Evolutionary conservation across 2,113 vertebrate genomes (phyloP).

Genomic region (Buteo buteo): DNA sequence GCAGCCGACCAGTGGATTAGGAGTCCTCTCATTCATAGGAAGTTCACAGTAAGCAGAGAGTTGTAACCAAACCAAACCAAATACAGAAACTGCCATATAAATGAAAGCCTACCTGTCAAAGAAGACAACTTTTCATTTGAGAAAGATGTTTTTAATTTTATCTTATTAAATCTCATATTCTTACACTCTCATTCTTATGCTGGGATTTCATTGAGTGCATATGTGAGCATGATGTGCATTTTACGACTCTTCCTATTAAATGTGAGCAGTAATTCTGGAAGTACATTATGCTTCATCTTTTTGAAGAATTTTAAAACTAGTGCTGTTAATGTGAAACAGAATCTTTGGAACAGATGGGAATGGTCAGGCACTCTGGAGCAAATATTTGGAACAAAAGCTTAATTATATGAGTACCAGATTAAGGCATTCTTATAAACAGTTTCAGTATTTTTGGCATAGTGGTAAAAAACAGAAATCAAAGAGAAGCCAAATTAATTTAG

Average conservation of each 20-base stretch:
- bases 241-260: neutral
- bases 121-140: neutral
- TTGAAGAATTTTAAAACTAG: neutral
- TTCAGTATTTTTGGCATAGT: neutral
- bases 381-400: neutral
- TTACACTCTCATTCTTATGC: neutral
- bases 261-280: neutral
- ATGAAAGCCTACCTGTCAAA: neutral
- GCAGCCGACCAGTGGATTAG: neutral
- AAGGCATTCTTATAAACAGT: neutral
- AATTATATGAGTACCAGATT: neutral
- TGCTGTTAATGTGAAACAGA: neutral
- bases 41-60: neutral
- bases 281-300: neutral
- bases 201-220: neutral
- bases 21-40: neutral
- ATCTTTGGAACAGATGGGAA: neutral
- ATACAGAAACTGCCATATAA: neutral
- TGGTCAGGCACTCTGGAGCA: neutral
- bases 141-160: neutral
- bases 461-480: neutral
- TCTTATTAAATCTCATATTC: neutral
- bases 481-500: neutral
- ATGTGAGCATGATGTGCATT: neutral
- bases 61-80: neutral